phyloP scores from a whole-genome alignment of 2,888 invertebrate genomes.

The Cylloceria caligata region DNA sequence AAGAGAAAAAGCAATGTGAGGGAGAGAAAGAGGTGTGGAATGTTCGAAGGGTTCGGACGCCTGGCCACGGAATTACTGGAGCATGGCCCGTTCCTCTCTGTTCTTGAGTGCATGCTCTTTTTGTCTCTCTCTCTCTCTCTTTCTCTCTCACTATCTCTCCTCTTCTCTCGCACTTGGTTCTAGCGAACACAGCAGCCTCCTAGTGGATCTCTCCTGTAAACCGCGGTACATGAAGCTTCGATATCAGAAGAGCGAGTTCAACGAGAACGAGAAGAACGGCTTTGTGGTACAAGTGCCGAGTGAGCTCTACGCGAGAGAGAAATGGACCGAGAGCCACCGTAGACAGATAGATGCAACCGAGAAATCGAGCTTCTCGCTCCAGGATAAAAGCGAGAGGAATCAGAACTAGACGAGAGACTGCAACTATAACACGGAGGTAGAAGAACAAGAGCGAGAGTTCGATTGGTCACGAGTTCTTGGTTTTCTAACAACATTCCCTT shows the following conservation, averaged over 20 bases:
- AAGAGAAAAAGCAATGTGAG: constrained; percentile 24
- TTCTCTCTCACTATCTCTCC: no score
- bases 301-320: neutral
- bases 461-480: no score
- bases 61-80: constrained; percentile 61
- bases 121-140: constrained; percentile 1
- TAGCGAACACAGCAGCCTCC: neutral
- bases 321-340: constrained; percentile 23
- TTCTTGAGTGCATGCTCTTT: constrained; percentile 31
- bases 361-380: constrained; percentile 55
- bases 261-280: constrained; percentile 28
- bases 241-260: constrained; percentile 53
- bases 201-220: constrained; percentile 20
- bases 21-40: constrained; percentile 33
- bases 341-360: constrained; percentile 52
- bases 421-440: no score
- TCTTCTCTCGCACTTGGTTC: constrained; percentile 4
- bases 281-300: constrained; percentile 33
- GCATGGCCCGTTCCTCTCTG: constrained; percentile 53
- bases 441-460: no score
- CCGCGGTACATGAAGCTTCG: constrained; percentile 41
- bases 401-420: neutral
- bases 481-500: no score
- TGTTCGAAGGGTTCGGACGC: constrained; percentile 45
- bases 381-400: constrained; percentile 63